Evolutionary conservation across 2,113 vertebrate genomes (phyloP), one percentile per base, ranked within the genome.

Genomic region (Phylloscopus trochilus): DNA sequence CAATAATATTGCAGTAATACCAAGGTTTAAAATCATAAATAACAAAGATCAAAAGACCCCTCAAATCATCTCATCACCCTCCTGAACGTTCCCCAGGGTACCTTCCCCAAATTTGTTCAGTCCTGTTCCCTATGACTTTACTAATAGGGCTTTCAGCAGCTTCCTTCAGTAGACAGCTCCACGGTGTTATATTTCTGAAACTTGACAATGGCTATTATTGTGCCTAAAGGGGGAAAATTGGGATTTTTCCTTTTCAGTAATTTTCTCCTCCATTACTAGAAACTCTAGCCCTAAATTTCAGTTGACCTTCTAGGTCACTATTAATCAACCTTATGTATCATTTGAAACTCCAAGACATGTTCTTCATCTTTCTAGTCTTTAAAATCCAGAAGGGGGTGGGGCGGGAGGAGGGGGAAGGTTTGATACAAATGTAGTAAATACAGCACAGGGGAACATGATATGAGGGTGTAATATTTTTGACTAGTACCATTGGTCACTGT

Each of bases 221-320:
- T 91, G 62, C 83, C 58, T 82, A 91, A 93, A 92, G 69, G 62
- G 47, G n/a, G 49, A 30, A 89, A 95, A 92, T 87, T 53, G 4
- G 69, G 60, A 92, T 70, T 92, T 92, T 78, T 87, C 15, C 83
- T 92, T 95, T 92, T 43, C 78, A 46, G 91, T 84, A 93, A 93
- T 97, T 95, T 95, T 97, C 91, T 92, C 83, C 87, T 82, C 94
- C 66, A 82, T 97, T 95, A 95, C 74, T 84, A 87, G 94, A 96
- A 97, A 96, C 33, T 84, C 83, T 95, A 96, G 86, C 87, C 73
- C 66, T 92, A 89, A 94, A 97, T 95, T 95, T 95, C 73, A 82
- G 60, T 91, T 96, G 92, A 97, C 92, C 92, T 58, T 35, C 49
- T 60, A 87, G 94, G 89, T 93, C 91, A 89, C 83, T 82, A 30